phyloP scores from a whole-genome alignment of 2,113 vertebrate genomes.

The Crypturellus undulatus region DNA sequence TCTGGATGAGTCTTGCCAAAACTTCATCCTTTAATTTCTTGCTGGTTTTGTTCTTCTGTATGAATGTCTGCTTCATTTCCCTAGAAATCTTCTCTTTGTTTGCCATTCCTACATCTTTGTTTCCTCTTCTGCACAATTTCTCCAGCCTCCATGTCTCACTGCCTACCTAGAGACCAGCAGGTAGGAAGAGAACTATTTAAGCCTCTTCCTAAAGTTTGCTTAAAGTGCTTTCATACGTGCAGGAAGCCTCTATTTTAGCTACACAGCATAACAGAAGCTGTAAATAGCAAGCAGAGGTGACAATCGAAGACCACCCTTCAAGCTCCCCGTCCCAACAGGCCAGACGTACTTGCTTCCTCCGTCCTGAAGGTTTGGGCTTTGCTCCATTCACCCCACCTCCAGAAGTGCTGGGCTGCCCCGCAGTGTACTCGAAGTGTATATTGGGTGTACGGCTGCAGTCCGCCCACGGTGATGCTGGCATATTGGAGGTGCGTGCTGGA shows the following conservation, averaged over 20 bases:
- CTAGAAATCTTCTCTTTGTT: not conserved
- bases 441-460: constrained; percentile 36
- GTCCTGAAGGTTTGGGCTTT: constrained; percentile 28
- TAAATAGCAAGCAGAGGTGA: not conserved
- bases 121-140: not conserved
- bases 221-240: not conserved
- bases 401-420: constrained; percentile 54
- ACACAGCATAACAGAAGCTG: not conserved
- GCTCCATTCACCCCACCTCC: constrained; percentile 79
- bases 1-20: not conserved
- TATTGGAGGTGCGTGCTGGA: not conserved
- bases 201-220: not conserved
- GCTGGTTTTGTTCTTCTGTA: not conserved
- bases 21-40: not conserved
- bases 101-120: not conserved
- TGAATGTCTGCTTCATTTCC: not conserved
- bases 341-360: constrained; percentile 69
- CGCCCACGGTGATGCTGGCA: not conserved
- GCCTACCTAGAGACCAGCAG: not conserved
- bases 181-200: not conserved
- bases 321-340: not conserved
- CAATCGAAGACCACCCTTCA: not conserved
- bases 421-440: constrained; percentile 67
- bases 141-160: not conserved
- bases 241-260: not conserved